phyloP scores from a whole-genome alignment of 2,888 invertebrate genomes.

The Rhagophthalmus giganteus region DNA sequence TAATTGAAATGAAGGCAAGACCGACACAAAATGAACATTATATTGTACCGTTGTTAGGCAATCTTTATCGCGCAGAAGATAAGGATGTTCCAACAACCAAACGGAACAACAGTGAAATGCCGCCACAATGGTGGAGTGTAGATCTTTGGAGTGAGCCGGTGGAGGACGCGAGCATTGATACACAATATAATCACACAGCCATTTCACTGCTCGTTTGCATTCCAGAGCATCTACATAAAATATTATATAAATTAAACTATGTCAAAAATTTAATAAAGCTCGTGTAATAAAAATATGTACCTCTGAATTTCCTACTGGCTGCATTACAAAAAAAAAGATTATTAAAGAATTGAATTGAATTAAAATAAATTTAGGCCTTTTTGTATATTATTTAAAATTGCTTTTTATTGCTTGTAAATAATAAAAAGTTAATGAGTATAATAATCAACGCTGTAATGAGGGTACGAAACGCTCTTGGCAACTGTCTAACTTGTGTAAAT shows the following conservation, averaged over 20 bases:
- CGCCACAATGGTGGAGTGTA: constrained; percentile 92
- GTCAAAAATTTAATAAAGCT: no score
- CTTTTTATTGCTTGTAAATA: no score
- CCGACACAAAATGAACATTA: no score
- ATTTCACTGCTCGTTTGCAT: constrained; percentile 91
- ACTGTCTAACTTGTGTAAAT: no score
- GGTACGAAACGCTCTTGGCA: no score
- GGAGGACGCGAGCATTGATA: constrained; percentile 94
- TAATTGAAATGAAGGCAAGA: no score
- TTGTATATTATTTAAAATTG: no score
- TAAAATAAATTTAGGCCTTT: constrained; percentile 7
- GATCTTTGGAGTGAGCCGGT: constrained; percentile 88
- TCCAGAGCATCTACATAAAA: constrained; percentile 74
- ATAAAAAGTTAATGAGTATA: no score
- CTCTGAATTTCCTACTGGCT: constrained; percentile 61
- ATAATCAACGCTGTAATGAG: no score
- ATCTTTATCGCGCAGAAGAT: constrained; percentile 86
- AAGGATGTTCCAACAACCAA: constrained; percentile 91
- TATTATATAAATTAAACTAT: no score
- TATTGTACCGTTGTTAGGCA: constrained; percentile 83
- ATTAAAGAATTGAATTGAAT: constrained; percentile 1
- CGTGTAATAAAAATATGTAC: no score
- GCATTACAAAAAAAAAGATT: constrained; percentile 34
- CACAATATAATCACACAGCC: constrained; percentile 97
- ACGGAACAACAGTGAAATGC: constrained; percentile 89